Percentiles rank a stretch among this genome's conserved stretches.
Conservation (phyloP, 1,140 invertebrate genomes). For the Sitobion miscanthi region DNA sequence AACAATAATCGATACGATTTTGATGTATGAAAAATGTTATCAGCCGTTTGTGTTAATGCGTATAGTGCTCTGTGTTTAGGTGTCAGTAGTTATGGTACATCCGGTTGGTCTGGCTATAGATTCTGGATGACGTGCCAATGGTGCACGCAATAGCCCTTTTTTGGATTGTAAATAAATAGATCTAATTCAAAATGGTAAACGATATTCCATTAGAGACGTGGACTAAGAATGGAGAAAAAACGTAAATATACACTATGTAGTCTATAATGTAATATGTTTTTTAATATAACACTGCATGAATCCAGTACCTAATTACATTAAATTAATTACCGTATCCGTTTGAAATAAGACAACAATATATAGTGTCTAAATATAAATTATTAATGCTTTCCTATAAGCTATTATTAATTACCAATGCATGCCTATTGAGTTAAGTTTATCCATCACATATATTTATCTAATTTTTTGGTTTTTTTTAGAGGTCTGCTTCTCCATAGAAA, state of each 20-base stretch:
- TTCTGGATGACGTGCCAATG: background rate
- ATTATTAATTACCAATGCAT: no score
- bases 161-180: background rate
- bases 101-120: background rate
- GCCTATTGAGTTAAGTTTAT: no score
- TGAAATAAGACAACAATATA: no score
- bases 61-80: background rate
- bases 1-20: background rate
- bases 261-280: background rate
- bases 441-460: no score
- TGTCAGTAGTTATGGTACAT: background rate
- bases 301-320: background rate
- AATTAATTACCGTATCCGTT: no score
- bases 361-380: no score
- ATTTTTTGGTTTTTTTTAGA: background rate
- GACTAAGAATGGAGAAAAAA: background rate
- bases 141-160: background rate
- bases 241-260: background rate
- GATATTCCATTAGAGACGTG: conserved; percentile 10
- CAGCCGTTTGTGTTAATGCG: background rate
- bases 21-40: background rate
- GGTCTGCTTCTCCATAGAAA: background rate
- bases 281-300: background rate
- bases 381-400: no score
- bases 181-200: background rate